Conservation (phyloP, 2,797 vertebrate genomes). For the Helicolenus hilgendorfi region DNA sequence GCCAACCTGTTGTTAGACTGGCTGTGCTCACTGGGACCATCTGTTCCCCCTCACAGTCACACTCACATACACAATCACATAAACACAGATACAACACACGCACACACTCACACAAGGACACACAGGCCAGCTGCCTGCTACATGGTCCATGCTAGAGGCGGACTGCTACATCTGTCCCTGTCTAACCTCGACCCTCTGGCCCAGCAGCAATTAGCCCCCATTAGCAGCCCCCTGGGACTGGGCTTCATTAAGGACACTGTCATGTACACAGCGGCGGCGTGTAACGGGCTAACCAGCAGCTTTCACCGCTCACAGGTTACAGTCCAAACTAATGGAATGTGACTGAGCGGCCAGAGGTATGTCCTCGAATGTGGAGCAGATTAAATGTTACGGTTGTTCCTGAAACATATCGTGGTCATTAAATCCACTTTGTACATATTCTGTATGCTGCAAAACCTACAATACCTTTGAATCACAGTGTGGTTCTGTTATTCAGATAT, state of each 20-base stretch:
- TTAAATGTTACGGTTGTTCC: background rate
- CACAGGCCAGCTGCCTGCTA: conserved; percentile 80
- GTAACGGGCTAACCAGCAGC: conserved; percentile 60
- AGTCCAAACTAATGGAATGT: conserved; percentile 62
- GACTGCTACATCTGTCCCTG: conserved; percentile 87
- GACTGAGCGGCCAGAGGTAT: conserved; percentile 16
- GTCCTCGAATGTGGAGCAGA: background rate
- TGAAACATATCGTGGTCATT: background rate
- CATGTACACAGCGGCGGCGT: conserved; percentile 63
- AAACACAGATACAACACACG: conserved; percentile 10
- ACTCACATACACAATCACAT: conserved; percentile 2
- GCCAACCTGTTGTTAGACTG: conserved; percentile 86
- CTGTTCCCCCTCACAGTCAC: conserved; percentile 84
- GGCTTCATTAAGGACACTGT: conserved; percentile 85
- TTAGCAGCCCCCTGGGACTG: conserved; percentile 85
- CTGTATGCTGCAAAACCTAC: background rate
- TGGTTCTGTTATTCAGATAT: background rate
- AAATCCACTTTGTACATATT: background rate
- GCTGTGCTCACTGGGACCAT: conserved; percentile 83
- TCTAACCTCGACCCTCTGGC: conserved; percentile 86
- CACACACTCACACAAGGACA: conserved; percentile 27
- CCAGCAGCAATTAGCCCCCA: conserved; percentile 89
- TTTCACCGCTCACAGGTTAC: conserved; percentile 60
- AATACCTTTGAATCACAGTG: background rate
- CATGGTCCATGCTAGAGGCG: conserved; percentile 82